Conservation (phyloP, 2,888 invertebrate genomes). For the Drosophila bunnanda region DNA sequence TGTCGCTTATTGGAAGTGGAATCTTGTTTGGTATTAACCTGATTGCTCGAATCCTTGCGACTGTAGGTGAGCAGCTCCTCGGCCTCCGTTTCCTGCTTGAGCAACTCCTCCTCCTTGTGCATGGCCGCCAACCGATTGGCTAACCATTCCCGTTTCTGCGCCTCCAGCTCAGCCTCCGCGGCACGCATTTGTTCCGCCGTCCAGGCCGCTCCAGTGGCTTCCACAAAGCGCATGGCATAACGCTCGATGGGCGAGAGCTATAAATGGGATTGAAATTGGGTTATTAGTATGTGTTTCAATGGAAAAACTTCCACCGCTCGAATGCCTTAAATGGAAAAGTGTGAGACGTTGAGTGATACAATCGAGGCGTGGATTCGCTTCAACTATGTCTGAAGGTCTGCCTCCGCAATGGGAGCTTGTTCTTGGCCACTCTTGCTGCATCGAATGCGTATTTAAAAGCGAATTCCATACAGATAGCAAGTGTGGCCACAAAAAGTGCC, state of each 20-base stretch:
- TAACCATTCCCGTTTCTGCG: constrained; percentile 95
- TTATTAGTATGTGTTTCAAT: neutral
- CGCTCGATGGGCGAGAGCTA: constrained; percentile 97
- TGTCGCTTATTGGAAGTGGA: constrained; percentile 35
- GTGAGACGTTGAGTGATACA: constrained; percentile 85
- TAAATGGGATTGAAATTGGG: neutral
- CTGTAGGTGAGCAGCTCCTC: constrained; percentile 90
- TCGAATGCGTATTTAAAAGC: constrained; percentile 33
- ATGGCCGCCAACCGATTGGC: constrained; percentile 91
- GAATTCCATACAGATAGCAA: constrained; percentile 34
- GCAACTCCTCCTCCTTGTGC: constrained; percentile 88
- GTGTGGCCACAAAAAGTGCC: constrained; percentile 33
- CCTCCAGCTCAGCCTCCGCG: constrained; percentile 94
- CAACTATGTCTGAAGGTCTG: constrained; percentile 84
- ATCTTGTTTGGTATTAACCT: constrained; percentile 89
- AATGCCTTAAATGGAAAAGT: constrained; percentile 30
- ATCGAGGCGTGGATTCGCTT: constrained; percentile 76
- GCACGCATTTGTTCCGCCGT: constrained; percentile 94
- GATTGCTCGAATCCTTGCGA: constrained; percentile 91
- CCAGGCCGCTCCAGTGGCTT: constrained; percentile 91
- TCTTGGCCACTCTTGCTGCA: constrained; percentile 59
- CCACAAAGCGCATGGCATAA: constrained; percentile 97
- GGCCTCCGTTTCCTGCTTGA: constrained; percentile 86
- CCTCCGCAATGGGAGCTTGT: constrained; percentile 33
- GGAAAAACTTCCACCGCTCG: neutral